Evolutionary conservation across 2,888 invertebrate species (phyloP), one percentile per base, ranked within the genome.

Genomic region (Perdita meconis): DNA sequence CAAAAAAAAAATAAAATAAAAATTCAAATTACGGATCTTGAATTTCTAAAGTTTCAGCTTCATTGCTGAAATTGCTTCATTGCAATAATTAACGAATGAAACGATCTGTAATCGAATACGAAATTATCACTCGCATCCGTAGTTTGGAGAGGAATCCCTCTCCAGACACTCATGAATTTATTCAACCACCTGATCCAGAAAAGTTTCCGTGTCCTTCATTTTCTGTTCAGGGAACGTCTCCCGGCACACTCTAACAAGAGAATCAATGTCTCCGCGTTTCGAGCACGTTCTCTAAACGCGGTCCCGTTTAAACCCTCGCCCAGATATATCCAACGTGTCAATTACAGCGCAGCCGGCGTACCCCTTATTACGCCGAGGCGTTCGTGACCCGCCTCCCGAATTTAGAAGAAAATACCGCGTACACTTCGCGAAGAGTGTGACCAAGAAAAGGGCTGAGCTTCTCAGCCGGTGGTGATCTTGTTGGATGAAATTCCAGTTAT

Each of bases 311-410:
- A 71, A 77, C 63, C 72, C 71, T 57, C 72, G 61, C 59, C 53
- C 53, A 55, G 72, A 80, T 83, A 85, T 82, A 80, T 83, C 74
- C 82, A 70, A 82, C 80, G 82, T 85, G 85, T 85, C 85, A 85
- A 85, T 85, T 85, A 85, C 82, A 76, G 76, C 65, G 78, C 51
- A 73, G 53, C 74, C 57, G 66, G 59, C 56, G 65, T 77, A 72
- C 61, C 72, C 65, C 80, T 83, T 85, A 83, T 85, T 83, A 85
- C 72, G 68, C 63, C 55, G 40, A 65, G 69, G 70, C 42, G 70
- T 77, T 78, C 82, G 80, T 85, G 85, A 82, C 74, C 53, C 19
- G 79, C 53, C 74, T 85, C 22, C 56, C 72, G 76, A 83, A 85
- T 82, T 81, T 74, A 74, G 56, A 79, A 72, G 70, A 42, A 81